These are phyloP conservation scores for Drosophila mauritiana DNA, from an alignment of 1,140 invertebrate genomes.

Conservation along the genomic window DNA sequence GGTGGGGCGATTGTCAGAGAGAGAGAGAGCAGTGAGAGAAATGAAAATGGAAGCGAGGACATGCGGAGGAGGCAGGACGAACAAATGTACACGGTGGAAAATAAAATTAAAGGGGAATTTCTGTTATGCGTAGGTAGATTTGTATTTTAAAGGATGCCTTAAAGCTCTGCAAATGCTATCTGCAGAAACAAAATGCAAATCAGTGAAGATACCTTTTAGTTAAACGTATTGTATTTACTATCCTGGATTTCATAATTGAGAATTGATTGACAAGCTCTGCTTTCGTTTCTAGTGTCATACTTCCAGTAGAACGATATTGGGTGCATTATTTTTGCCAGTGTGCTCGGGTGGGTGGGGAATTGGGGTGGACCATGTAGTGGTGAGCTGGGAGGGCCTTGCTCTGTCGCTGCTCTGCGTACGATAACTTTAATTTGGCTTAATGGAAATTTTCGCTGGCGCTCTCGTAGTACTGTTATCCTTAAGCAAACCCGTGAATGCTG, in stretches of 20 bases:
- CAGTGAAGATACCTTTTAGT: too few relatives aligned
- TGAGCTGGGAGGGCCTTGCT: conserved; percentile 40
- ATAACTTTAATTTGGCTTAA: conserved; percentile 83
- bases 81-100: conserved; percentile 10
- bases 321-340: conserved; percentile 3
- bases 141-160: background rate
- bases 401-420: conserved; percentile 40
- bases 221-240: too few relatives aligned
- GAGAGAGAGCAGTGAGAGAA: conserved; percentile 57
- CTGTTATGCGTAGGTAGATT: background rate
- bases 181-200: too few relatives aligned
- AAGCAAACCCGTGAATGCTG: conserved; percentile 39
- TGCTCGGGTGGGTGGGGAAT: conserved; percentile 13
- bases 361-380: conserved; percentile 15
- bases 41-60: conserved; percentile 72
- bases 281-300: too few relatives aligned
- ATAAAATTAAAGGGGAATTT: background rate
- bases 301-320: too few relatives aligned
- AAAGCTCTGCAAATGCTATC: background rate
- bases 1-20: conserved; percentile 24
- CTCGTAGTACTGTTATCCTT: conserved; percentile 41
- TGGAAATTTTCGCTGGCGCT: conserved; percentile 68
- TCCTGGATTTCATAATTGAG: too few relatives aligned
- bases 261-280: too few relatives aligned
- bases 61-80: conserved; percentile 12